phyloP scores from a whole-genome alignment of 2,113 vertebrate genomes.

The Hoplias malabaricus region DNA sequence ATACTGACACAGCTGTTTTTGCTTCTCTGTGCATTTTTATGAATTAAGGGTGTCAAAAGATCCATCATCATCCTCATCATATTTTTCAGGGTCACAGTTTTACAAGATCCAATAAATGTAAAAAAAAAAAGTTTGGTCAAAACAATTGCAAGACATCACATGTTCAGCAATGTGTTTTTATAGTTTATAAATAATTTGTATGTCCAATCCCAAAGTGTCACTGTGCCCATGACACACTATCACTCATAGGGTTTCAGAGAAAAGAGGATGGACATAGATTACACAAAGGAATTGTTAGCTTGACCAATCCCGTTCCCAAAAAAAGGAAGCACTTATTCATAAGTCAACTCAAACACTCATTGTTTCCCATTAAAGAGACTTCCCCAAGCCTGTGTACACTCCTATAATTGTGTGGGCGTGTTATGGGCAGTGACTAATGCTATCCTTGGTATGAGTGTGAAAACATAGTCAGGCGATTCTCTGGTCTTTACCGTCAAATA shows the following conservation, averaged over 20 bases:
- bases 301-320: neutral
- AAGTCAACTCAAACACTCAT: neutral
- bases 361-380: constrained; percentile 16
- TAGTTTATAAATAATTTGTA: no score
- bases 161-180: no score
- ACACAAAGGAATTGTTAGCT: neutral
- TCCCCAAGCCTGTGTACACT: neutral
- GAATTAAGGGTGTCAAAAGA: no score
- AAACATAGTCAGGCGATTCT: neutral
- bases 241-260: neutral
- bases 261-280: neutral
- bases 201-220: no score
- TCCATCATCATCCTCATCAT: no score
- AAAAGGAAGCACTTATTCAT: neutral
- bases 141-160: no score
- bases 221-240: no score
- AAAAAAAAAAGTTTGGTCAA: no score
- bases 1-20: no score
- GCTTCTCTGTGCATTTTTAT: no score
- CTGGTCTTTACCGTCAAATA: neutral
- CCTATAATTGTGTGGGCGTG: constrained; percentile 1
- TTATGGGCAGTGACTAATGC: constrained; percentile 11
- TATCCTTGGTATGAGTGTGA: neutral
- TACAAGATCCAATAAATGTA: no score
- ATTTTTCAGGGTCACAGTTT: no score